phyloP scores from a whole-genome alignment of 2,888 invertebrate genomes.

The Charanyca ferruginea region DNA sequence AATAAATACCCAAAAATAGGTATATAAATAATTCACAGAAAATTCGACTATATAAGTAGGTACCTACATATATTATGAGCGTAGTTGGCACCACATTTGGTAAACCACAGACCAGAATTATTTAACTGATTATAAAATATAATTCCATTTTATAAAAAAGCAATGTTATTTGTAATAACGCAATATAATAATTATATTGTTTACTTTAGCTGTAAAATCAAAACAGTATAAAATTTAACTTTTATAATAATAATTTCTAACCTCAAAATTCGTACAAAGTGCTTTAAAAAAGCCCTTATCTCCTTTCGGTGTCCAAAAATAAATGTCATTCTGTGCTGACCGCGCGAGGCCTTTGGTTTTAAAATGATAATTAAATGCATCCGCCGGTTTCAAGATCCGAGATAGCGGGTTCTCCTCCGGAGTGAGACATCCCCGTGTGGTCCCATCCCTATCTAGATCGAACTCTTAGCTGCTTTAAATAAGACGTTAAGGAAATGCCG shows the following conservation, averaged over 20 bases:
- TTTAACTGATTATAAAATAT: too few relatives aligned
- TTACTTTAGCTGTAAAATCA: too few relatives aligned
- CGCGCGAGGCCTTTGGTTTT: slow-evolving; percentile 71
- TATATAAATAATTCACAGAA: slow-evolving; percentile 4
- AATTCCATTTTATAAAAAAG: too few relatives aligned
- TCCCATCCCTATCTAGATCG: slow-evolving; percentile 84
- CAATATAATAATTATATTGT: not conserved
- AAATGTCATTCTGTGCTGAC: slow-evolving; percentile 71
- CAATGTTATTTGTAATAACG: too few relatives aligned
- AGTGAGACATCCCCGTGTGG: slow-evolving; percentile 87
- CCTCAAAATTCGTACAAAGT: slow-evolving; percentile 21
- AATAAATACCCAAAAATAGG: not conserved
- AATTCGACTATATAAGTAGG: not conserved
- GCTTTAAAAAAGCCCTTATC: slow-evolving; percentile 43
- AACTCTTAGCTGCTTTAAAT: slow-evolving; percentile 68
- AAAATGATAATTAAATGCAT: slow-evolving; percentile 78
- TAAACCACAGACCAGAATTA: slow-evolving; percentile 20
- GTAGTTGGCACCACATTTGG: not conserved
- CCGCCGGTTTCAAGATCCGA: slow-evolving; percentile 77
- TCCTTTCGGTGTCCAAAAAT: slow-evolving; percentile 65
- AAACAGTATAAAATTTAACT: not conserved
- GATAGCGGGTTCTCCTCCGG: slow-evolving; percentile 81
- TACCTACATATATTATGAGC: too few relatives aligned
- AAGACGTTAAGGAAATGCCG: slow-evolving; percentile 66
- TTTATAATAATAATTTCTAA: slow-evolving; percentile 21